phyloP scores from a whole-genome alignment of 1,140 invertebrate genomes.

The Drosophila sturtevanti region DNA sequence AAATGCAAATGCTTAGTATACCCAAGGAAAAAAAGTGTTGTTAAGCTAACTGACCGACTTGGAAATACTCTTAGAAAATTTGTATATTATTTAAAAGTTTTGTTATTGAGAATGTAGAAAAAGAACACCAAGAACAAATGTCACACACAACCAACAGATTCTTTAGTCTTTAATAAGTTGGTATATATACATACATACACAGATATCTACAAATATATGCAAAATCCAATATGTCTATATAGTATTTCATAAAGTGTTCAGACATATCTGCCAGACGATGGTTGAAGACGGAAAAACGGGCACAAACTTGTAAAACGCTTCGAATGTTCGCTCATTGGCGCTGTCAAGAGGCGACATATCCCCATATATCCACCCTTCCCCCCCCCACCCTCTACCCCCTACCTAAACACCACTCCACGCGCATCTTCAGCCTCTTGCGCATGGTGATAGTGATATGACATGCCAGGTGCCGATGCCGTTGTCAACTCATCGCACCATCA shows the following conservation, averaged over 20 bases:
- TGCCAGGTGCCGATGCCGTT: constrained; percentile 69
- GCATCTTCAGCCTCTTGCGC: constrained; percentile 22
- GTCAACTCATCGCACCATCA: constrained; percentile 56
- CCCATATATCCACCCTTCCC: constrained; percentile 1
- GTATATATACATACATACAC: constrained; percentile 35
- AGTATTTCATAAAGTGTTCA: constrained; percentile 67
- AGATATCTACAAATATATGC: constrained; percentile 55
- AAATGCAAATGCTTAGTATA: constrained; percentile 59
- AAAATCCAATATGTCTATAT: constrained; percentile 79
- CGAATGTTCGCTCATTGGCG: constrained; percentile 81
- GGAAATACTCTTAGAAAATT: neutral
- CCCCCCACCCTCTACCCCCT: neutral
- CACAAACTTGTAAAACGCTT: constrained; percentile 82
- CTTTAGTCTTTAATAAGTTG: constrained; percentile 43
- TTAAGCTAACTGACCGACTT: neutral
- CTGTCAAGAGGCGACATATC: constrained; percentile 65
- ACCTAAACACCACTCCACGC: too few species aligned
- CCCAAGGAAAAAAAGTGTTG: neutral
- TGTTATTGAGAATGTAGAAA: neutral
- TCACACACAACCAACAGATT: constrained; percentile 28
- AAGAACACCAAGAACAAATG: constrained; percentile 34
- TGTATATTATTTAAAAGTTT: too few species aligned
- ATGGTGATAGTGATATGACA: constrained; percentile 71
- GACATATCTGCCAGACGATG: constrained; percentile 8
- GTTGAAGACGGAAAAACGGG: constrained; percentile 51